phyloP scores from a whole-genome alignment of 2,113 vertebrate species.

The Cinclus mexicanus region DNA sequence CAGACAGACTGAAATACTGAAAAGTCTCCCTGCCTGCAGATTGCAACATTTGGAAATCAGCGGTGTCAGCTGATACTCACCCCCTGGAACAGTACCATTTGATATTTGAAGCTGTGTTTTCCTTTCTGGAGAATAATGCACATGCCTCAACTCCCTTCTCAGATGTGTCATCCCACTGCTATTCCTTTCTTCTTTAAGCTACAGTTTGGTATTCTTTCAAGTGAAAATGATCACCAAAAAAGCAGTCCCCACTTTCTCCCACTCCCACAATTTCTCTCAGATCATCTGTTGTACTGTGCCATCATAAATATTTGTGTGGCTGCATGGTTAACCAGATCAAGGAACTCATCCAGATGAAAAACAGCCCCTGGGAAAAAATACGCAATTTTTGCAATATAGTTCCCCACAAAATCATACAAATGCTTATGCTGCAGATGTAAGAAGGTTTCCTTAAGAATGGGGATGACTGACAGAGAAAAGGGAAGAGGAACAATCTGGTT shows the following conservation, averaged over 20 bases:
- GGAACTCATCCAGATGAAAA: conserved; percentile 10
- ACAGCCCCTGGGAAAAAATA: neutral
- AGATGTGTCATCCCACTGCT: conserved; percentile 17
- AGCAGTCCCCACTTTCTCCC: neutral
- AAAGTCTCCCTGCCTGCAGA: neutral
- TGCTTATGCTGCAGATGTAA: conserved; percentile 8
- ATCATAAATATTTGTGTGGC: conserved; percentile 46
- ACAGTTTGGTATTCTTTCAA: conserved; percentile 5
- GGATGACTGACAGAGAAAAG: neutral
- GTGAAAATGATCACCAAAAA: neutral
- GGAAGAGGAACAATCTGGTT: neutral
- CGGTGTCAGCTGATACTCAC: neutral
- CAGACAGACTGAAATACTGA: neutral
- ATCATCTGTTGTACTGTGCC: conserved; percentile 32
- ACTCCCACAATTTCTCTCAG: conserved; percentile 2
- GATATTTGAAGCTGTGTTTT: conserved; percentile 7
- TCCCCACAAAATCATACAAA: conserved; percentile 24
- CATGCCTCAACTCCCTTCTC: neutral
- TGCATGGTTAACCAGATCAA: conserved; percentile 2
- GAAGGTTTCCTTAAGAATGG: neutral
- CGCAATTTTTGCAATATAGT: neutral
- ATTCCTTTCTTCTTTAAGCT: conserved; percentile 19
- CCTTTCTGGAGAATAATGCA: conserved; percentile 2
- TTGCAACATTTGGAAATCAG: neutral
- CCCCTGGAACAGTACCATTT: neutral